A percentile compares a stretch with the other conserved stretches of the same genome.
phyloP scores from a whole-genome alignment of 1,140 invertebrate species.

The Phenacoccus solenopsis region DNA sequence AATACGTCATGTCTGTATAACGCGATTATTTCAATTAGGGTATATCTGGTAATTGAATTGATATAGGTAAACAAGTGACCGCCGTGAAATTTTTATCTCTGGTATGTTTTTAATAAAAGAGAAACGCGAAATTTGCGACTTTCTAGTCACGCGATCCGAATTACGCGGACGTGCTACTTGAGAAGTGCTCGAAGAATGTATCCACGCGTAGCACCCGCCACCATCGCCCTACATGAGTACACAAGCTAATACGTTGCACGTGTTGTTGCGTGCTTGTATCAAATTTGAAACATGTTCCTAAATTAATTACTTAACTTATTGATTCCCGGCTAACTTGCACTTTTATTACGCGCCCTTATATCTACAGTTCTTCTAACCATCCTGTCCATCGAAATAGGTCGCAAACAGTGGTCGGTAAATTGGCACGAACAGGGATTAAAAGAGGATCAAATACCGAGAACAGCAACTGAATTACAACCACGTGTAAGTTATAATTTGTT shows the following conservation, averaged over 20 bases:
- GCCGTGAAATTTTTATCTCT: too few relatives aligned
- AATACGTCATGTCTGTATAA: too few relatives aligned
- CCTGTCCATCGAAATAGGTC: not conserved
- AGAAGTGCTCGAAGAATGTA: not conserved
- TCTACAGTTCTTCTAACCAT: not conserved
- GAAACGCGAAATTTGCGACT: not conserved
- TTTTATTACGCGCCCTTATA: not conserved
- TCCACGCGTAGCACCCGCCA: not conserved
- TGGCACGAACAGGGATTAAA: too few relatives aligned
- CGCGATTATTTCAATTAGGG: too few relatives aligned
- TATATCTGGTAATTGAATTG: too few relatives aligned
- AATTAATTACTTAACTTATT: conserved; percentile 4
- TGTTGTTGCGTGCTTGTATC: not conserved
- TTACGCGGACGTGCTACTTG: not conserved
- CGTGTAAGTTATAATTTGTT: too few relatives aligned
- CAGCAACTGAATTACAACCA: too few relatives aligned
- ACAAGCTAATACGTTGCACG: not conserved
- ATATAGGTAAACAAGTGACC: too few relatives aligned
- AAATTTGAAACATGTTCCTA: not conserved
- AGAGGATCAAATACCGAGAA: too few relatives aligned
- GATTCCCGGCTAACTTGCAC: not conserved
- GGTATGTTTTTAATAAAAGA: not conserved
- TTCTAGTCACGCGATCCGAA: not conserved
- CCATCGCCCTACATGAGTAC: too few relatives aligned
- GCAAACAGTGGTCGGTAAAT: too few relatives aligned